These are phyloP conservation scores for Sinhomidia bicolor DNA, from an alignment of 2,888 invertebrate genomes.

Conservation along the genomic window DNA sequence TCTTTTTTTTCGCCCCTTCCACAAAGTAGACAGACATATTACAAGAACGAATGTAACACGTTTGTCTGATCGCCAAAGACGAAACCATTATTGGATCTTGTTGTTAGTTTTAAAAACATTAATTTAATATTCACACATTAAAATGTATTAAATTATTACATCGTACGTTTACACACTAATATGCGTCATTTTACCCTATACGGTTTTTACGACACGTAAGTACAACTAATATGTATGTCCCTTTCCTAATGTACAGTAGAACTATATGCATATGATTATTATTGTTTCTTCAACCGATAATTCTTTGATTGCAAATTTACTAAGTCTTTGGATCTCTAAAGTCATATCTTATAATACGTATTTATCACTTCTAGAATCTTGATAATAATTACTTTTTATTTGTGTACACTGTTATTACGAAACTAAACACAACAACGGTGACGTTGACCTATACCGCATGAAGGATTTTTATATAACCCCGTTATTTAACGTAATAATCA, in stretches of 20 bases:
- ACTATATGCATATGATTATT: slow-evolving; percentile 34
- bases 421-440: slow-evolving; percentile 8
- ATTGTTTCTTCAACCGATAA: slow-evolving; percentile 63
- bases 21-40: background rate
- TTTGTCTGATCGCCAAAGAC: background rate
- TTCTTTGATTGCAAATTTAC: slow-evolving; percentile 70
- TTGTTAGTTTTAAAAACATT: background rate
- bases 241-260: background rate
- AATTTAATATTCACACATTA: background rate
- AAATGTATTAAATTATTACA: background rate
- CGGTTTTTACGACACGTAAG: background rate
- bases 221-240: background rate
- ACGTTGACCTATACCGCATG: background rate
- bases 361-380: slow-evolving; percentile 51
- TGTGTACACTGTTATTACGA: slow-evolving; percentile 58
- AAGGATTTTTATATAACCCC: background rate
- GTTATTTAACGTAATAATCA: background rate
- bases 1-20: background rate
- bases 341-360: slow-evolving; percentile 63
- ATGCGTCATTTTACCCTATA: background rate
- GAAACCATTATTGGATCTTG: background rate
- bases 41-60: background rate
- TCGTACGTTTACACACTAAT: background rate
- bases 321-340: slow-evolving; percentile 74
- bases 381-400: slow-evolving; percentile 64